These are phyloP conservation scores for Choloepus hoffmanni DNA, from an alignment of 2,113 vertebrate genomes.

Conservation along the genomic window DNA sequence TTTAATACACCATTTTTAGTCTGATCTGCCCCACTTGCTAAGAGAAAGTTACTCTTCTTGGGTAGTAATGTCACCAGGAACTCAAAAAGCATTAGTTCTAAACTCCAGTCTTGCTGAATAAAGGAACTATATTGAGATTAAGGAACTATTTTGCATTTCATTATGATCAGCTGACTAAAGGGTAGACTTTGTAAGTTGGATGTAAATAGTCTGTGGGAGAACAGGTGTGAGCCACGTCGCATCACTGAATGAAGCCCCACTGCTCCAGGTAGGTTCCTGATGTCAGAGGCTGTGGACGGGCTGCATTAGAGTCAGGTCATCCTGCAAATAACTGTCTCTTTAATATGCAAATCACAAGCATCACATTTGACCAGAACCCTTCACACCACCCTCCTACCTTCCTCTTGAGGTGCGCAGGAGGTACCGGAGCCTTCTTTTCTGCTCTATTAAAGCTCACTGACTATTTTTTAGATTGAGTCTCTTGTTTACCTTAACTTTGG, in stretches of 20 bases:
- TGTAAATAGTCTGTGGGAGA: not conserved
- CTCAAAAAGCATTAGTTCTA: not conserved
- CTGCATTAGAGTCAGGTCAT: constrained; percentile 40
- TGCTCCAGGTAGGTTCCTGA: not conserved
- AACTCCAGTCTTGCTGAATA: not conserved
- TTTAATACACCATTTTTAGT: not conserved
- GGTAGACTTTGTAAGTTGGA: not conserved
- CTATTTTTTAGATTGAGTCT: not conserved
- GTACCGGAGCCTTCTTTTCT: not conserved
- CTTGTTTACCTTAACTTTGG: not conserved
- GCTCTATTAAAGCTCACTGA: not conserved
- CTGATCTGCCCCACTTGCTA: not conserved
- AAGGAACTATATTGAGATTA: not conserved
- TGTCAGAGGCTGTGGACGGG: not conserved
- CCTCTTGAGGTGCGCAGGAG: not conserved
- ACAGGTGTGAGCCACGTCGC: not conserved
- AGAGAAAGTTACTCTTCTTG: not conserved
- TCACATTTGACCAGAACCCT: constrained; percentile 14
- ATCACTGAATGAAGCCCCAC: constrained; percentile 24
- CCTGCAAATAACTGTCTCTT: constrained; percentile 36
- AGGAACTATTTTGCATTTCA: not conserved
- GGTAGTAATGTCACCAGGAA: not conserved
- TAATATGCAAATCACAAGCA: not conserved
- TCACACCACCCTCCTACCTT: not conserved
- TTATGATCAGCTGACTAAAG: constrained; percentile 18